These are phyloP conservation scores for Gymnodraco acuticeps DNA, from an alignment of 2,797 vertebrate genomes.

Conservation along the genomic window DNA sequence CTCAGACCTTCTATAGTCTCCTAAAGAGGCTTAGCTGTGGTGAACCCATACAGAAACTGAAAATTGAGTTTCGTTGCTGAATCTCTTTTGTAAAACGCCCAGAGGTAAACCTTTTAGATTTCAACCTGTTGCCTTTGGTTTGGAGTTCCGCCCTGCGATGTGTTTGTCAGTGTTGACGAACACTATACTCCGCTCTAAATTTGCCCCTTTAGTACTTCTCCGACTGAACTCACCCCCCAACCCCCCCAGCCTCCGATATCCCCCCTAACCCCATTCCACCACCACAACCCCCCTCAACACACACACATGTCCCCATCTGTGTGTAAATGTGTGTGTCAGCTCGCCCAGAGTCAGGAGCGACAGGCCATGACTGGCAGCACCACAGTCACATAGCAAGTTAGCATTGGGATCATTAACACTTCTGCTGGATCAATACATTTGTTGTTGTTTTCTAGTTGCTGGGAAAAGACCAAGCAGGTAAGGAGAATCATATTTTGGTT, in stretches of 20 bases:
- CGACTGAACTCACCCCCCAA: constrained; percentile 19
- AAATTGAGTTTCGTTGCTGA: too few species aligned
- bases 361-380: constrained; percentile 57
- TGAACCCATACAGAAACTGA: too few species aligned
- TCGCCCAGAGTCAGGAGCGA: constrained; percentile 33
- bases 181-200: constrained; percentile 54
- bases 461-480: constrained; percentile 58
- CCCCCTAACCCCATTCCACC: constrained; percentile 56
- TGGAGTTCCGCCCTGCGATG: background rate
- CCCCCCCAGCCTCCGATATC: constrained; percentile 62
- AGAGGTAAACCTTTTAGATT: background rate
- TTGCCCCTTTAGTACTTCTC: constrained; percentile 46
- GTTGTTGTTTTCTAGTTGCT: constrained; percentile 14
- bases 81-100: too few species aligned
- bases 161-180: constrained; percentile 36
- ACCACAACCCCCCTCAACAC: constrained; percentile 12
- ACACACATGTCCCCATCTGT: constrained; percentile 3
- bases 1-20: too few species aligned
- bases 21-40: too few species aligned
- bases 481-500: constrained; percentile 19
- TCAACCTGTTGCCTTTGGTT: background rate
- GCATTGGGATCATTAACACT: constrained; percentile 43
- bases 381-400: constrained; percentile 45
- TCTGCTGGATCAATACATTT: constrained; percentile 68
- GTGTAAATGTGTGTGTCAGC: constrained; percentile 69